Base-by-base conservation (phyloP, 2,113 vertebrate genomes). In the Carollia perspicillata region DNA sequence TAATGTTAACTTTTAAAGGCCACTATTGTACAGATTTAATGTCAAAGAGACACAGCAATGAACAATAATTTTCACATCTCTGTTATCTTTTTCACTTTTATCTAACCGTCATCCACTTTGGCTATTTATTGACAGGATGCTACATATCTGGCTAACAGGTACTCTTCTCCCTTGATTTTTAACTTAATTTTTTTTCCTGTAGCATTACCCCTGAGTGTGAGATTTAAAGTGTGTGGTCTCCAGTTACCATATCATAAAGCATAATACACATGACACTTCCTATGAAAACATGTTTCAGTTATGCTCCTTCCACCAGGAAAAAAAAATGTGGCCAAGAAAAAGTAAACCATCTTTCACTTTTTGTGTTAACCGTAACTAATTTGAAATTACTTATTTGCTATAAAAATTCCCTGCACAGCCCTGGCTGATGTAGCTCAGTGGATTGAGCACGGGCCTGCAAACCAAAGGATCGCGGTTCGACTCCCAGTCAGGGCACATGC, bases 341-440 rank as follows among this genome's bases (percentile, higher is more conserved):
- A 90, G 2, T 58, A 68, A 79, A 20, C 5, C 74, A 84, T 18
- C 28, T 78, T 65, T 85, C 14, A 68, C 10, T 75, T 93, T 51
- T 44, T 90, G 2, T 74, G 72, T 72, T 77, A 93, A 68, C 28
- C n/a, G 47, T 13, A 79, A 33, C 16, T 53, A 72, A 81, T 80
- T 37, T 96, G 28, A 95, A 92, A 96, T 95, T 28, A 81, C 44
- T 55, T 85, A 88, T 26, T 53, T 84, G 83, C 51, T 92, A 92
- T 13, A 95, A 74, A 93, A 40, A 94, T 77, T 88, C 92, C 23
- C 26, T 66, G 10, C 33, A 89, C 7, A n/a, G n/a, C n/a, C n/a
- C n/a, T n/a, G n/a, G n/a, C n/a, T n/a, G n/a, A n/a, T n/a, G n/a
- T n/a, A n/a, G n/a, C n/a, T n/a, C n/a, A n/a, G n/a, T n/a, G n/a